These are phyloP conservation scores for Hirtodrosophila confusa DNA, from an alignment of 2,888 invertebrate genomes.

Conservation along the genomic window DNA sequence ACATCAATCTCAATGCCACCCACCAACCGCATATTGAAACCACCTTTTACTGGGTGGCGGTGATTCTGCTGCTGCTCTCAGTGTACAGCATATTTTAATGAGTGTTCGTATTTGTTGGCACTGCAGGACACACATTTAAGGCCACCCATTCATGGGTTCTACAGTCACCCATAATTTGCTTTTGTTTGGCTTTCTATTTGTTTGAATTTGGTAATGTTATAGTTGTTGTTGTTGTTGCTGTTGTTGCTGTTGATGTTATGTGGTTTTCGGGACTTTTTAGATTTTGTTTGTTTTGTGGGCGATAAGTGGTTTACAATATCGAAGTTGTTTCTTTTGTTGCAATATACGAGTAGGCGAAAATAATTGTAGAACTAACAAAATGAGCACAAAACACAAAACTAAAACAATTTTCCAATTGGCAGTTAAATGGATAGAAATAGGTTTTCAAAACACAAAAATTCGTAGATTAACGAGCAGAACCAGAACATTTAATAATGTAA, in stretches of 20 bases:
- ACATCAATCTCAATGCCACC: constrained; percentile 36
- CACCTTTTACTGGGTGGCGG: constrained; percentile 41
- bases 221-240: constrained; percentile 2
- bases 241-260: constrained; percentile 39
- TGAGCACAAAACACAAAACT: constrained; percentile 14
- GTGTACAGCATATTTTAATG: constrained; percentile 69
- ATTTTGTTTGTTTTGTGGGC: constrained; percentile 74
- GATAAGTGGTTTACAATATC: constrained; percentile 70
- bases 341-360: constrained; percentile 12
- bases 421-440: constrained; percentile 44
- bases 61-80: constrained; percentile 28
- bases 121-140: constrained; percentile 19
- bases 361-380: constrained; percentile 15
- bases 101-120: constrained; percentile 49
- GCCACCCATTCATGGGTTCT: constrained; percentile 34
- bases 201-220: constrained; percentile 19
- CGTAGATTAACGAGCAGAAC: neutral
- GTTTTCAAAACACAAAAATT: constrained; percentile 6
- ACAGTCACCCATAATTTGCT: constrained; percentile 52
- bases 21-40: constrained; percentile 36
- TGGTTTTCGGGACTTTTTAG: constrained; percentile 62
- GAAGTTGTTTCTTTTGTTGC: constrained; percentile 33
- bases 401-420: constrained; percentile 29
- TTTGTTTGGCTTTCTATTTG: constrained; percentile 55
- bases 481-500: no score